These are phyloP conservation scores for Sminthopsis crassicaudata DNA, from an alignment of 2,113 vertebrate genomes.

Conservation along the genomic window DNA sequence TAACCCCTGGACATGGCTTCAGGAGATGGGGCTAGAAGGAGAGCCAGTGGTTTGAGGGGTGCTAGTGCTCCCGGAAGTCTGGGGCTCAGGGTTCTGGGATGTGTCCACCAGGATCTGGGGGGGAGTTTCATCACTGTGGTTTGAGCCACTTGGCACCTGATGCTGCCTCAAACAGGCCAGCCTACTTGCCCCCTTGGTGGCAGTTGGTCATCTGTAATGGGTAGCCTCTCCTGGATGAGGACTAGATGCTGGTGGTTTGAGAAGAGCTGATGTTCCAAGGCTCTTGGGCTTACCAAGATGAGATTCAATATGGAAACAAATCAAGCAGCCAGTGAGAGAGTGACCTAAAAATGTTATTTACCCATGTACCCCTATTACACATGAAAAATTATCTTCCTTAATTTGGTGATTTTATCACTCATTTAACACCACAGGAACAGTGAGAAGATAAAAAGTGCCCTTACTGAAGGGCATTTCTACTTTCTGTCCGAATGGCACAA, in stretches of 20 bases:
- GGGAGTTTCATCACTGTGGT: neutral
- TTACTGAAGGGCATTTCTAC: neutral
- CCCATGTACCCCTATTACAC: neutral
- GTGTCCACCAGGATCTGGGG: neutral
- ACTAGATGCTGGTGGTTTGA: neutral
- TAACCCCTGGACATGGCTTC: neutral
- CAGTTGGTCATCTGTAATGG: neutral
- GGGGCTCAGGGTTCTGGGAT: too few species aligned
- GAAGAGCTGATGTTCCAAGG: neutral
- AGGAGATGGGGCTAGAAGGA: neutral
- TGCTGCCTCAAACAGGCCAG: neutral
- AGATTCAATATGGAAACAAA: neutral
- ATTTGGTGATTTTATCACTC: neutral
- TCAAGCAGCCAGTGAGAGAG: neutral
- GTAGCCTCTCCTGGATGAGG: neutral
- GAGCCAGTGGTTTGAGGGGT: neutral
- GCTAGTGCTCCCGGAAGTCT: neutral
- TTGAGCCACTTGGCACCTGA: neutral
- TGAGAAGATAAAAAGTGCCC: neutral
- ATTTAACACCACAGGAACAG: neutral
- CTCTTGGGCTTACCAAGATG: neutral
- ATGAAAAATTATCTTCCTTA: neutral
- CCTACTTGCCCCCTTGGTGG: neutral
- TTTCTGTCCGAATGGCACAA: too few species aligned
- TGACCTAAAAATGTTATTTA: neutral